phyloP scores from a whole-genome alignment of 2,888 invertebrate genomes.

The Drosophila suboccidentalis region DNA sequence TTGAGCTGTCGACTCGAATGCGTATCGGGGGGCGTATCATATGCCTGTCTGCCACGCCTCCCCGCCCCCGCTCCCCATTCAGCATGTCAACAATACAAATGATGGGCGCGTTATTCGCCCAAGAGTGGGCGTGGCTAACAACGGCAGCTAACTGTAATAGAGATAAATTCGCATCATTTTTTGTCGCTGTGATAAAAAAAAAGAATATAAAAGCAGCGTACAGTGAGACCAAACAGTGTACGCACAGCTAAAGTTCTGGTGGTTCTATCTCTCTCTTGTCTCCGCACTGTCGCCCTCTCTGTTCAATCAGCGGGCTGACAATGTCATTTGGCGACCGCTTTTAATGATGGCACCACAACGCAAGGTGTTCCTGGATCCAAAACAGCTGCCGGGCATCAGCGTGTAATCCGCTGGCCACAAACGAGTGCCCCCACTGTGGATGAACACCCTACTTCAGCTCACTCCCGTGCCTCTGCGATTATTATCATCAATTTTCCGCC shows the following conservation, averaged over 20 bases:
- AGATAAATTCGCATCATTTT: conserved; percentile 80
- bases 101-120: conserved; percentile 66
- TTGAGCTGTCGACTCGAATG: conserved; percentile 60
- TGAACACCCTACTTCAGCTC: conserved; percentile 2
- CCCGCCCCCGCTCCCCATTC: background rate
- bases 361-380: conserved; percentile 40
- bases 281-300: conserved; percentile 15
- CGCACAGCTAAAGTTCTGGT: conserved; percentile 8
- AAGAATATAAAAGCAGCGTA: background rate
- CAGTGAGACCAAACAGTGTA: conserved; percentile 22
- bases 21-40: conserved; percentile 65
- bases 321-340: conserved; percentile 78
- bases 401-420: conserved; percentile 50
- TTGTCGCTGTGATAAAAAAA: conserved; percentile 66
- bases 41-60: conserved; percentile 37
- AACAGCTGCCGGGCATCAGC: conserved; percentile 71
- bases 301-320: conserved; percentile 66
- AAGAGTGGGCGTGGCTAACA: conserved; percentile 57
- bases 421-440: conserved; percentile 15
- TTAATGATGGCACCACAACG: conserved; percentile 63
- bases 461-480: conserved; percentile 67
- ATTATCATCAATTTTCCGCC: conserved; percentile 83
- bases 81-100: conserved; percentile 78
- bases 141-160: conserved; percentile 75
- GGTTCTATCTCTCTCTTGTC: background rate